A percentile compares a stretch with the other conserved stretches of the same genome.
These are phyloP conservation scores for Percopsis transmontana DNA, from an alignment of 2,113 vertebrate species.

Conservation along the genomic window DNA sequence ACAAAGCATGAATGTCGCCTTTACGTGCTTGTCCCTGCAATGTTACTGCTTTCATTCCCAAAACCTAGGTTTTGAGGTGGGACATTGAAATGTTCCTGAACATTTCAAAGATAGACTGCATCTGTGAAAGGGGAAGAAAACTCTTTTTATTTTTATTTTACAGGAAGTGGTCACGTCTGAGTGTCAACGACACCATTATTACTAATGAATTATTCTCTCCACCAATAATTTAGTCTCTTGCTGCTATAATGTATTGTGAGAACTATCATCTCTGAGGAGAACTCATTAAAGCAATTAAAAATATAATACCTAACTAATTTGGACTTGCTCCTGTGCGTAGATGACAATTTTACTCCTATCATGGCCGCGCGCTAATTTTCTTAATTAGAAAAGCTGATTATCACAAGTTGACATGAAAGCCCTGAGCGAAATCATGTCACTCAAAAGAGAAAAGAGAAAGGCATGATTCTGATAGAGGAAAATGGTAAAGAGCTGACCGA, in stretches of 20 bases:
- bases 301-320: background rate
- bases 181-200: background rate
- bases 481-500: background rate
- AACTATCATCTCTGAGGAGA: background rate
- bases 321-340: constrained; percentile 13
- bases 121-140: too few relatives aligned
- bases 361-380: constrained; percentile 13
- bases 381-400: constrained; percentile 32
- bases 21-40: too few relatives aligned
- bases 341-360: constrained; percentile 13
- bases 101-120: too few relatives aligned
- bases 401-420: constrained; percentile 13
- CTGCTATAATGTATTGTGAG: background rate
- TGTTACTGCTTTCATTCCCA: too few relatives aligned
- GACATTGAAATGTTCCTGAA: too few relatives aligned
- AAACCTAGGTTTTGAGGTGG: too few relatives aligned
- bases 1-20: too few relatives aligned
- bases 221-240: background rate
- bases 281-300: background rate
- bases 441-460: background rate
- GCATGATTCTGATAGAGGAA: constrained; percentile 14
- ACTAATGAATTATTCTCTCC: too few relatives aligned
- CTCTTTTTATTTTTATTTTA: too few relatives aligned
- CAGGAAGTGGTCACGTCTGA: background rate
- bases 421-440: constrained; percentile 17